These are phyloP conservation scores for Epinotia demarniana DNA, from an alignment of 2,888 invertebrate species.

Conservation along the genomic window DNA sequence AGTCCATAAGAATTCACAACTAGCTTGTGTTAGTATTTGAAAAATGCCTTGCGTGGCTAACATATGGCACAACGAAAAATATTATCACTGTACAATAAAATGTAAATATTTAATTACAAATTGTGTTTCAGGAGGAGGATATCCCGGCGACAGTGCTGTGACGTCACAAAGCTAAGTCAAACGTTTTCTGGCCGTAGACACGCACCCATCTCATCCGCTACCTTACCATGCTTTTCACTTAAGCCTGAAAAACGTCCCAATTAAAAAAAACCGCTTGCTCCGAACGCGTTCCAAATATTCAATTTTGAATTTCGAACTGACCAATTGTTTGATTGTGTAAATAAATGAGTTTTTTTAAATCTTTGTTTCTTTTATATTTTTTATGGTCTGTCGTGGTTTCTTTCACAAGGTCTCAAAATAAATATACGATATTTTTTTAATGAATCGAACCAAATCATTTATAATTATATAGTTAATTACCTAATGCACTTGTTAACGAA, in stretches of 20 bases:
- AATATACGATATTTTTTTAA: conserved; percentile 55
- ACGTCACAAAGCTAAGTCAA: conserved; percentile 80
- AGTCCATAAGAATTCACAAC: background rate
- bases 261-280: conserved; percentile 62
- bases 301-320: conserved; percentile 49
- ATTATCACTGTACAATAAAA: no score
- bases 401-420: conserved; percentile 50
- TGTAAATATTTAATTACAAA: background rate
- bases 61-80: background rate
- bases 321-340: conserved; percentile 64
- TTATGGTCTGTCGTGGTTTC: conserved; percentile 50
- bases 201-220: conserved; percentile 77
- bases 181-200: conserved; percentile 76
- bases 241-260: conserved; percentile 60
- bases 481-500: conserved; percentile 69
- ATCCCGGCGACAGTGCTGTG: conserved; percentile 80
- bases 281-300: conserved; percentile 49
- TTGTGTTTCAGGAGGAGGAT: conserved; percentile 76
- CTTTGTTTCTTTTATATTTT: conserved; percentile 55
- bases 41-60: conserved; percentile 30
- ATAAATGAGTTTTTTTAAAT: conserved; percentile 62
- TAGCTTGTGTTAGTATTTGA: background rate
- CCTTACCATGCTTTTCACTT: conserved; percentile 78
- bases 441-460: conserved; percentile 70
- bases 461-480: conserved; percentile 56